Conservation (phyloP, 1,140 invertebrate genomes). For the Cepaea nemoralis region DNA sequence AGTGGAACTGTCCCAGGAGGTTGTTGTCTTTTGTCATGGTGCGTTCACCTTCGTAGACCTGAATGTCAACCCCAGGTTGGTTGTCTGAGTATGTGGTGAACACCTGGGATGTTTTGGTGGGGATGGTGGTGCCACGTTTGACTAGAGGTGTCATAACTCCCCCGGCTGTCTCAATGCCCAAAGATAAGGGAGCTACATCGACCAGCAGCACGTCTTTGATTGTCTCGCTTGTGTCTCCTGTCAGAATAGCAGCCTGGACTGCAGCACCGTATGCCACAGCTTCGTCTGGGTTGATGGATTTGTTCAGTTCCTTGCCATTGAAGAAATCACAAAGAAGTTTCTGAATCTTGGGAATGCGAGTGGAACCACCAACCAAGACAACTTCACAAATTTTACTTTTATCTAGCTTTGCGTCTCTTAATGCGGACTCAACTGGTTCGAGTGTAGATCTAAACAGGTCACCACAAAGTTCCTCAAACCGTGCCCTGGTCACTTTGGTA, state of each 20-base stretch:
- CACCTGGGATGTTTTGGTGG: slow-evolving; percentile 62
- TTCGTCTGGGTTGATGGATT: slow-evolving; percentile 54
- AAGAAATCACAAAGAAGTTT: slow-evolving; percentile 73
- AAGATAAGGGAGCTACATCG: slow-evolving; percentile 70
- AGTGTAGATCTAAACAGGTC: slow-evolving; percentile 89
- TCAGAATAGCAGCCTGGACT: slow-evolving; percentile 74
- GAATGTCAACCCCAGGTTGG: slow-evolving; percentile 81
- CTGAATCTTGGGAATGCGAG: slow-evolving; percentile 70
- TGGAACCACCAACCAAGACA: slow-evolving; percentile 76
- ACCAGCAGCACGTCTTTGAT: slow-evolving; percentile 68
- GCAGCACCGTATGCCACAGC: slow-evolving; percentile 76
- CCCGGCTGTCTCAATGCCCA: slow-evolving; percentile 75
- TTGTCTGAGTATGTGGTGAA: slow-evolving; percentile 74
- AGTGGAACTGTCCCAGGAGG: slow-evolving; percentile 79
- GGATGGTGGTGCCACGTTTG: slow-evolving; percentile 74
- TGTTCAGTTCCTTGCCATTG: slow-evolving; percentile 51
- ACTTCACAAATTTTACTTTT: slow-evolving; percentile 75
- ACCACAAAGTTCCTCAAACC: slow-evolving; percentile 79
- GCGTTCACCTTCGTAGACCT: slow-evolving; percentile 86
- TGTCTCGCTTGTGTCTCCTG: slow-evolving; percentile 57
- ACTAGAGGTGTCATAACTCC: slow-evolving; percentile 75
- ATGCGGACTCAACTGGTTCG: slow-evolving; percentile 88
- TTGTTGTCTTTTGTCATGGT: slow-evolving; percentile 81
- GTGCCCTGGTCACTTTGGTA: slow-evolving; percentile 68
- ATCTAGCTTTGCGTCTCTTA: slow-evolving; percentile 69